Conservation (phyloP, 1,140 invertebrate genomes). For the Drosophila ironensis region DNA sequence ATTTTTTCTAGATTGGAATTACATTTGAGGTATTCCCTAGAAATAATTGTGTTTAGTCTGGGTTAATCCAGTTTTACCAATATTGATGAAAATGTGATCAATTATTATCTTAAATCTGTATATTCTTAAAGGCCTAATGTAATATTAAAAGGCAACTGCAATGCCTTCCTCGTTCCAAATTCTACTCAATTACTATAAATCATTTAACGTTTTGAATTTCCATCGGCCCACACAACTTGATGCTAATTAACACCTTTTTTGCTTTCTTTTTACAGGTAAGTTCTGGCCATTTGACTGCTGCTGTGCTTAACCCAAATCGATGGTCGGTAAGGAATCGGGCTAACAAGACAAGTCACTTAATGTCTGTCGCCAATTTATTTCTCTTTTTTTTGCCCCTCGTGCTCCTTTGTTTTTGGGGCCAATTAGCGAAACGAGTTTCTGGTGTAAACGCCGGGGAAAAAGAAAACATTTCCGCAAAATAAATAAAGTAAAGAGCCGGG, state of each 20-base stretch:
- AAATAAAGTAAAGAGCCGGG: slow-evolving; percentile 18
- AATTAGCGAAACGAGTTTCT: slow-evolving; percentile 64
- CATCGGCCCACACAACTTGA: slow-evolving; percentile 25
- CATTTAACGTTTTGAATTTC: too few species aligned
- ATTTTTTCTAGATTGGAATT: too few species aligned
- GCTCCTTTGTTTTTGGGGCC: slow-evolving; percentile 41
- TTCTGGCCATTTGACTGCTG: slow-evolving; percentile 32
- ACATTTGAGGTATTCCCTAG: too few species aligned
- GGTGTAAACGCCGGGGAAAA: slow-evolving; percentile 41
- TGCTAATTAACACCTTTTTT: slow-evolving; percentile 56
- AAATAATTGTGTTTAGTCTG: too few species aligned
- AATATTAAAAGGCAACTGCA: too few species aligned
- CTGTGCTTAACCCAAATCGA: slow-evolving; percentile 47
- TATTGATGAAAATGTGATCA: too few species aligned
- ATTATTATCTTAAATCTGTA: too few species aligned
- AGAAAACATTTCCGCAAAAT: slow-evolving; percentile 71
- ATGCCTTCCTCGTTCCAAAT: too few species aligned
- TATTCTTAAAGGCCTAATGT: too few species aligned
- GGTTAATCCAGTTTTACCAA: too few species aligned
- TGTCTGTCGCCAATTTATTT: slow-evolving; percentile 43
- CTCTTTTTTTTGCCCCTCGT: slow-evolving; percentile 11
- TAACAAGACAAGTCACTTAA: slow-evolving; percentile 53
- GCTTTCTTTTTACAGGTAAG: slow-evolving; percentile 64
- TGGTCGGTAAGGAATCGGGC: slow-evolving; percentile 45
- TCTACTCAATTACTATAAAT: too few species aligned